A percentile compares a stretch with the other conserved stretches of the same genome.
Evolutionary conservation across 1,140 invertebrate genomes (phyloP).

Genomic region (Phthorimaea operculella): DNA sequence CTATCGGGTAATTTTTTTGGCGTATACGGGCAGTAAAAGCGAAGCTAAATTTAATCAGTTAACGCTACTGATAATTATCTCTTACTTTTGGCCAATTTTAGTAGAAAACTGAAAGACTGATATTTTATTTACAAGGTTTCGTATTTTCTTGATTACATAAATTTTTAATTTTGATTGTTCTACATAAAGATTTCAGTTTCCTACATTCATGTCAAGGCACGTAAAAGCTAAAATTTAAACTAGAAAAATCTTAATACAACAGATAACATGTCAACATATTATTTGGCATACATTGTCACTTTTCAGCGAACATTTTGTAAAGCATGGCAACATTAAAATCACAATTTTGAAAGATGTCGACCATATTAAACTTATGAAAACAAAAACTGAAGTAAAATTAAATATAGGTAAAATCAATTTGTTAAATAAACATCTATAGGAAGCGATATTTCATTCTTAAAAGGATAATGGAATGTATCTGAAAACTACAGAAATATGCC

Average conservation of each 20-base stretch:
- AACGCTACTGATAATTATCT: too few species aligned
- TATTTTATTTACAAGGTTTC: too few species aligned
- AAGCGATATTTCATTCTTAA: too few species aligned
- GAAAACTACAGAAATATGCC: too few species aligned
- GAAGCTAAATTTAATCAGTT: background rate
- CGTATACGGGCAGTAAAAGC: slow-evolving; percentile 7
- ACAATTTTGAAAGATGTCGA: slow-evolving; percentile 12
- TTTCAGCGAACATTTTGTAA: slow-evolving; percentile 10
- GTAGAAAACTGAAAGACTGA: background rate
- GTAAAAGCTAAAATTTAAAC: slow-evolving; percentile 1
- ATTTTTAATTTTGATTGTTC: too few species aligned
- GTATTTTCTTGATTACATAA: too few species aligned
- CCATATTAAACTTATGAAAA: background rate
- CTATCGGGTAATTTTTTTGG: slow-evolving; percentile 19
- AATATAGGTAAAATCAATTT: too few species aligned
- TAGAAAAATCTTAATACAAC: slow-evolving; percentile 16
- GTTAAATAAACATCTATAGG: too few species aligned
- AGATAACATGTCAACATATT: slow-evolving; percentile 27
- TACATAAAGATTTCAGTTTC: background rate
- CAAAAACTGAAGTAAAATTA: background rate
- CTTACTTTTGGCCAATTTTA: too few species aligned
- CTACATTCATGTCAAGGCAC: background rate
- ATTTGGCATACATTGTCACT: slow-evolving; percentile 32
- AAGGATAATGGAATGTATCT: too few species aligned
- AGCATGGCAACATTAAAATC: slow-evolving; percentile 32